Evolutionary conservation across 2,888 invertebrate species (phyloP).

Genomic region (Scaptomyza cyrtandrae): DNA sequence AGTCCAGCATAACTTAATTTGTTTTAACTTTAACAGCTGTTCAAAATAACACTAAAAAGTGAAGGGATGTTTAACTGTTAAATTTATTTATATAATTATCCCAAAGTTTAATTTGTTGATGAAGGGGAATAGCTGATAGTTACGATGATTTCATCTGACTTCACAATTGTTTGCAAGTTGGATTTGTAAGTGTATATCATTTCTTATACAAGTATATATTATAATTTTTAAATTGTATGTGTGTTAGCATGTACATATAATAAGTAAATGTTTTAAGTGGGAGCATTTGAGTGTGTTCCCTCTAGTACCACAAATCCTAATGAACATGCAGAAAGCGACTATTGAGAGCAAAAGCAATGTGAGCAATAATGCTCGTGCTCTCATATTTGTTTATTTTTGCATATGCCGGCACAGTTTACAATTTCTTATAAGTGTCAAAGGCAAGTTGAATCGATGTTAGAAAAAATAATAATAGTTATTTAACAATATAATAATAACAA

Average conservation of each 20-base stretch:
- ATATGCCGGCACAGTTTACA: not conserved
- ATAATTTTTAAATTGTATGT: too few species aligned
- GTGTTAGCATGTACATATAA: constrained; percentile 2
- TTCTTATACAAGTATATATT: not conserved
- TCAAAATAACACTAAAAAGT: not conserved
- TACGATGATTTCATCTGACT: not conserved
- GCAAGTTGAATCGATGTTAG: too few species aligned
- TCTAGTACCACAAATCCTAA: not conserved
- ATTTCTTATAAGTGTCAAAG: not conserved
- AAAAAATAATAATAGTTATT: too few species aligned
- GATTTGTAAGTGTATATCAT: not conserved
- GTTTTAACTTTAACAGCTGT: not conserved
- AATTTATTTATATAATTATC: not conserved
- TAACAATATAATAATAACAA: too few species aligned
- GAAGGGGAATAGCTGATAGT: not conserved
- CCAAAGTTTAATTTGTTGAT: not conserved
- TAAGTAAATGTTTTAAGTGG: not conserved
- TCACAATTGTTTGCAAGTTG: not conserved
- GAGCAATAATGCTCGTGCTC: not conserved
- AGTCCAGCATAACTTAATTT: not conserved
- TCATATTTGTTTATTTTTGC: not conserved
- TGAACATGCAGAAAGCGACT: not conserved
- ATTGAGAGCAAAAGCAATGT: not conserved
- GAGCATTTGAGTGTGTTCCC: constrained; percentile 19
- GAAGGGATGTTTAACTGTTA: not conserved